Conservation (phyloP, 1,140 invertebrate genomes). For the Drosophila sp. region DNA sequence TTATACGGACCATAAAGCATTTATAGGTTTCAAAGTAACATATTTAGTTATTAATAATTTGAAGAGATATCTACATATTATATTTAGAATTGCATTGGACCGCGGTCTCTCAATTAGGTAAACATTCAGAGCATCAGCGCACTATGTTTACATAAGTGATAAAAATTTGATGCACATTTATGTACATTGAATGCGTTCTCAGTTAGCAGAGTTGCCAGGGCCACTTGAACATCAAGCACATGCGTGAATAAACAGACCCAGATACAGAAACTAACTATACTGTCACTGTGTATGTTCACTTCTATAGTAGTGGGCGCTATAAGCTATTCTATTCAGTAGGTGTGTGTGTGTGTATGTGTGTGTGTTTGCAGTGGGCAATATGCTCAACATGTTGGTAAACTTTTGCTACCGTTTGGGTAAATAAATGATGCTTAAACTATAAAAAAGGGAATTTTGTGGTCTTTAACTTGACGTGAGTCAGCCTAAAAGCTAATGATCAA, state of each 20-base stretch:
- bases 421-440: slow-evolving; percentile 64
- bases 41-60: slow-evolving; percentile 15
- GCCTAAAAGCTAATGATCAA: not conserved
- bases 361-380: slow-evolving; percentile 58
- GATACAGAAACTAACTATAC: slow-evolving; percentile 21
- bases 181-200: slow-evolving; percentile 35
- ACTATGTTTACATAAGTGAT: slow-evolving; percentile 2
- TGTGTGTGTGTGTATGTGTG: slow-evolving; percentile 37
- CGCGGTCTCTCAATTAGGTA: slow-evolving; percentile 13
- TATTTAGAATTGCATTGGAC: not conserved
- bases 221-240: slow-evolving; percentile 44
- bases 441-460: slow-evolving; percentile 31
- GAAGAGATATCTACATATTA: not conserved
- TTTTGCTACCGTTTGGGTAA: slow-evolving; percentile 63
- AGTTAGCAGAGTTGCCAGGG: not conserved
- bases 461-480: not conserved
- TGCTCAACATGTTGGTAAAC: slow-evolving; percentile 75
- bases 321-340: not conserved
- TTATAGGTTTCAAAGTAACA: not conserved
- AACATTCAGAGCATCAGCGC: slow-evolving; percentile 11
- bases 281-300: not conserved
- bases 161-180: slow-evolving; percentile 43
- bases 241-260: slow-evolving; percentile 51
- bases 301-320: not conserved
- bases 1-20: no score